Evolutionary conservation across 2,888 invertebrate species (phyloP).

Genomic region (Stenodema calcarata): DNA sequence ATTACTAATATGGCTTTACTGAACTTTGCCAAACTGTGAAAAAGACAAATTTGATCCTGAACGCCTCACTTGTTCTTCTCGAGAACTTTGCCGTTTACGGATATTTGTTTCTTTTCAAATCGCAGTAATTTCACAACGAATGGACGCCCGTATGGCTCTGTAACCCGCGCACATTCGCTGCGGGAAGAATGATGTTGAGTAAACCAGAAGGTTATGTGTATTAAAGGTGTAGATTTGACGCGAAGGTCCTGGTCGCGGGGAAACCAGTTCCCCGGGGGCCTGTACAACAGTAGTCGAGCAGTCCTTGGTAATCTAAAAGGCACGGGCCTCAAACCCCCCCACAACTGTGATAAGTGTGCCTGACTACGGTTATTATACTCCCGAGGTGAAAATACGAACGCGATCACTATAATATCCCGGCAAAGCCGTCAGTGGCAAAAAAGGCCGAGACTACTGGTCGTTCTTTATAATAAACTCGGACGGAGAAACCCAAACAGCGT

Average conservation of each 20-base stretch:
- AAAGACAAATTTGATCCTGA: too few relatives aligned
- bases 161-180: not conserved
- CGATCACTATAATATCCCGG: not conserved
- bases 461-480: not conserved
- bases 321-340: too few relatives aligned
- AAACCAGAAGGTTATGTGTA: not conserved
- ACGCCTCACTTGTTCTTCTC: too few relatives aligned
- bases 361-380: constrained; percentile 24
- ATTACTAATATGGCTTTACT: too few relatives aligned
- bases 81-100: too few relatives aligned
- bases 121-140: too few relatives aligned
- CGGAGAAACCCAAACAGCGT: not conserved
- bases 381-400: constrained; percentile 4
- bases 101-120: too few relatives aligned
- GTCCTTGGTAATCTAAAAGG: constrained; percentile 38
- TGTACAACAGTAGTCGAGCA: too few relatives aligned
- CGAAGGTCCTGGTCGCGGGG: not conserved
- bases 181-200: not conserved
- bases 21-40: too few relatives aligned
- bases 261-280: constrained; percentile 11
- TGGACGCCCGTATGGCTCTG: too few relatives aligned
- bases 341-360: constrained; percentile 30
- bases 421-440: constrained; percentile 3
- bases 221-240: constrained; percentile 10
- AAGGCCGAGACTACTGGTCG: not conserved